Base-by-base conservation (phyloP, 1,140 invertebrate genomes). In the Mya arenaria region DNA sequence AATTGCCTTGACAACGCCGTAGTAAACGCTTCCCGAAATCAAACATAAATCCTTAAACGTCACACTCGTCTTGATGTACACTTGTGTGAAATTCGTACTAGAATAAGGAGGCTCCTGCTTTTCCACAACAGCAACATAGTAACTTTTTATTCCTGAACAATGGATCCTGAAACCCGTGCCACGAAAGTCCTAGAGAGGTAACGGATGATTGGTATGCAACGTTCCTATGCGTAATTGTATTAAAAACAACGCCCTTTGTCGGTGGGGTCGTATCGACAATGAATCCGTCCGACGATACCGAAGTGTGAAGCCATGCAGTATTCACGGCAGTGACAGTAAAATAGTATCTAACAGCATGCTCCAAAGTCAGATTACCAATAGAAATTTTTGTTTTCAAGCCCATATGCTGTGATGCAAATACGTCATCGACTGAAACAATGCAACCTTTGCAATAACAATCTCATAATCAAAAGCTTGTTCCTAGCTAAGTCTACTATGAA, bases 121-220 rank as follows among this genome's bases (percentile, higher is more conserved):
- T 8, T 78, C 62, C 15, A 62, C 65, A 30, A 86, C 25, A 8
- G 78, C 74, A 19, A 82, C 73, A 28, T 60, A 37, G 56, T 84
- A 86, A 13, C 44, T 63, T 41, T 15, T 23, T 30, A 86, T 69
- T 10, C 41, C 72, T n/a, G 78, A 82, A 52, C 84, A 79, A 2
- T 19, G 36, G 69, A n/a, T 86, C 85, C 17, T 72, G 25, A 44
- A 86, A 86, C 4, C 85, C 85, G 37, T 84, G 85, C 85, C 85
- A 86, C 1, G 85, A 86, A 23, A 73, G 37, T 5, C 39, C 44
- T 36, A 86, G 28, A 10, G 72, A 37, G 32, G 71, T 37, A 3
- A 23, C 52, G 1, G 73, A 78, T 48, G 77, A 79, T 55, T 84
- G 82, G 48, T 36, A 73, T 37, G 17, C 36, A 1, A 13, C 55